Evolutionary conservation across 2,113 vertebrate genomes (phyloP), one percentile per base, ranked within the genome.

Genomic region (Synodontis membranacea): DNA sequence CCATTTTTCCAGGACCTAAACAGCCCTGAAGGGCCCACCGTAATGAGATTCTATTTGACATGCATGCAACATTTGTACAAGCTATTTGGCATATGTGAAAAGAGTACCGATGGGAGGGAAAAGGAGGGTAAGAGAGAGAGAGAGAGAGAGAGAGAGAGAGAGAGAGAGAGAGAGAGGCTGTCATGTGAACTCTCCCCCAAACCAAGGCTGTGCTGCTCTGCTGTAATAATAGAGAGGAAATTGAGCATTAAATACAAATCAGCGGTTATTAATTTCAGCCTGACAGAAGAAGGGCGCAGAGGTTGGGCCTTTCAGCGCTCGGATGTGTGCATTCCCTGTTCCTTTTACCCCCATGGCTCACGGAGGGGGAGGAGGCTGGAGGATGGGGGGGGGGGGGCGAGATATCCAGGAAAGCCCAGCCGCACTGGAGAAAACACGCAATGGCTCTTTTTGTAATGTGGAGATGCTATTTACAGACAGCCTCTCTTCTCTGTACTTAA

Each of bases 241-340:
- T 92, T 91, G 93, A 94, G 93, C 94, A 93, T 95, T 94, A 93
- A 94, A 93, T 92, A 93, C 92, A 94, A 95, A 95, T 95, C 94
- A 95, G 90, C 93, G 90, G 92, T 92, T 92, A 92, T 90, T 94
- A 92, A 93, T 94, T 95, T 92, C 23, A 86, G 89, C 89, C 87
- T 86, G 88, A 91, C 34, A 46, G 89, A 58, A 91, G 86, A 87
- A 86, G 84, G 50, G 39, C 80, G 88, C 86, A 83, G 88, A 88
- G 90, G 91, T 42, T 88, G 90, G 85, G 56, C 80, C 90, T 95
- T 95, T 94, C 92, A 94, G 93, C 94, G 92, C 93, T 88, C 60
- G 21, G 21, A 91, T 88, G 86, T 88, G 92, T 93, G 86, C 90
- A 90, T 87, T 91, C 86, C 89, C 90, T 91, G 86, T 90, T 88